Base-by-base conservation (phyloP, 2,113 vertebrate species). In the Tretioscincus oriximinensis region DNA sequence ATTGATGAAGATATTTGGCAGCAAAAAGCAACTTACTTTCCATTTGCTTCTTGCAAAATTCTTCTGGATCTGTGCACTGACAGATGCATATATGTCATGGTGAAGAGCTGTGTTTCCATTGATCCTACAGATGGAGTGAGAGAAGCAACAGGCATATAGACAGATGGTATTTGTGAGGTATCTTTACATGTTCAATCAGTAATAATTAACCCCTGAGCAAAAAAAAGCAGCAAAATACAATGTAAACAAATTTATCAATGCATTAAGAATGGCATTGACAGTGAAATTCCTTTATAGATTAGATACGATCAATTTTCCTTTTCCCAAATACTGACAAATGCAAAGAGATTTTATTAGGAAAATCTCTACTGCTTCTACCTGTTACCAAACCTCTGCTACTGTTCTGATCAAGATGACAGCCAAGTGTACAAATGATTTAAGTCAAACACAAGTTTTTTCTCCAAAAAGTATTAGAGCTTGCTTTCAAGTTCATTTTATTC, bases 21-120 rank as follows among this genome's bases (percentile, higher is more conserved):
- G 2, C 78, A 73, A 69, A 70, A 22, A 77, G 28, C 4, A 22
- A 84, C 96, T 94, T 87, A 99, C 98, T 96, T 94, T 97, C 98
- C 98, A 99, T 85, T 96, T 99, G 84, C 96, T 97, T 94, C 95
- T 97, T 91, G 96, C 96, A 89, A 98, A 99, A 92, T 96, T 98
- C 81, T 95, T 98, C 94, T 97, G 96, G 83, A 99, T 96, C 95
- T 98, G 97, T 81, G 96, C 95, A 21, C 96, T 97, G 89, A 99
- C 96, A 18, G 97, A 98, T 9, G 94, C 93, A 88, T 95, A 97
- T 90, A 99, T 97, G 93, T 99, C 96, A 76, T 94, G 85, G 87
- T 95, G 95, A 65, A 96, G 96, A 69, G 97, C 97, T 31, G 96
- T 96, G 68, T 97, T 95, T 65, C 93, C 97, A 16, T 95, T 93